Percentiles rank a stretch among this genome's conserved stretches.
Evolutionary conservation across 2,797 vertebrate genomes (phyloP).

Genomic region (Poliocrania exsul): DNA sequence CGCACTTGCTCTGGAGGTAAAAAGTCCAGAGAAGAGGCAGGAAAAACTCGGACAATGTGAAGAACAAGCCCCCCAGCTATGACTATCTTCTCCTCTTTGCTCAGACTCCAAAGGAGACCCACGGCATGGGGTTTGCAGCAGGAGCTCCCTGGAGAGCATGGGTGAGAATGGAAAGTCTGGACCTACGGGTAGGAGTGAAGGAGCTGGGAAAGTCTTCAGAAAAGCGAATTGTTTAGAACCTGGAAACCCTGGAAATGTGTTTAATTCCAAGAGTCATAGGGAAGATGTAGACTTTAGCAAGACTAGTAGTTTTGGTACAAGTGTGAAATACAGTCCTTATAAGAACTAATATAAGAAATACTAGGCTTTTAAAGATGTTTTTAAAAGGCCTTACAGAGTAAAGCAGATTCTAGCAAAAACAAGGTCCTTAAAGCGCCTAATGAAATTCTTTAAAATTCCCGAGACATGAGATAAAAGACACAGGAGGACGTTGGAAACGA

Average conservation of each 20-base stretch:
- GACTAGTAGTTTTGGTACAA: not conserved
- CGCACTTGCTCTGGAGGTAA: not conserved
- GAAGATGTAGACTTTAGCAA: not conserved
- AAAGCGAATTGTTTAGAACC: not conserved
- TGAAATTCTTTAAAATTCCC: conserved; percentile 30
- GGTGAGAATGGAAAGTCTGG: not conserved
- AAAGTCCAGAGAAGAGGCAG: not conserved
- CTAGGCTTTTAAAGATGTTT: not conserved
- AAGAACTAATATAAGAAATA: not conserved
- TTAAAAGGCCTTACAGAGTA: not conserved
- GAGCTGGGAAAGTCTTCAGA: not conserved
- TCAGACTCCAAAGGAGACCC: not conserved
- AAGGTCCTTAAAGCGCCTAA: not conserved
- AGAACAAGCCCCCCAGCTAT: not conserved
- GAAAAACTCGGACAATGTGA: not conserved
- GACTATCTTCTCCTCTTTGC: not conserved
- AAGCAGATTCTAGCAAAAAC: not conserved
- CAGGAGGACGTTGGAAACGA: not conserved
- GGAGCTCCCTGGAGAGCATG: not conserved
- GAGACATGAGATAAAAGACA: conserved; percentile 27
- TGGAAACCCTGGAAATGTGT: not conserved
- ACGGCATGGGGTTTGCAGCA: accelerated
- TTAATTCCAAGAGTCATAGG: not conserved
- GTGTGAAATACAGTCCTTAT: not conserved
- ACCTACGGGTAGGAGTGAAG: accelerated